phyloP scores from a whole-genome alignment of 1,140 invertebrate genomes.

The Drosophila prosaltans region DNA sequence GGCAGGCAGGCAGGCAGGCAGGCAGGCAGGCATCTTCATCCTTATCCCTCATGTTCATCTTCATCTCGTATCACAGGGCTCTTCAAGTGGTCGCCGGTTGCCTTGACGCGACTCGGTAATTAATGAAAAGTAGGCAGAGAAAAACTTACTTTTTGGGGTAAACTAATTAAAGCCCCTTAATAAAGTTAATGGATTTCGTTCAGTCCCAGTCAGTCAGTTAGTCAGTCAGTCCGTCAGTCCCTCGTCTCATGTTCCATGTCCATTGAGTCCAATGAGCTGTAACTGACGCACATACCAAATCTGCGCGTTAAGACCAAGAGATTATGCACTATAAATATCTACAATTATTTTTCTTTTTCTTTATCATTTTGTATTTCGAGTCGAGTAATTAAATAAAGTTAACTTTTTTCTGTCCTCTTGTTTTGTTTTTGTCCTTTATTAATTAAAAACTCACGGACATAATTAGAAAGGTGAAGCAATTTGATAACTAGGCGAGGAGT shows the following conservation, averaged over 20 bases:
- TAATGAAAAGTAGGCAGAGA: conserved; percentile 71
- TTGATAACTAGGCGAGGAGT: not conserved
- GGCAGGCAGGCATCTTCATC: not conserved
- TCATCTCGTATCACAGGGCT: conserved; percentile 25
- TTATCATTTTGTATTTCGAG: conserved; percentile 13
- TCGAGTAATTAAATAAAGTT: conserved; percentile 8
- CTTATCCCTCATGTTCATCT: not conserved
- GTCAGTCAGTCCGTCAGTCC: not conserved
- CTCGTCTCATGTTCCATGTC: conserved; percentile 8
- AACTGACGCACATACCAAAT: conserved; percentile 20
- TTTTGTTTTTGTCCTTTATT: not conserved
- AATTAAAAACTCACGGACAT: conserved; percentile 8
- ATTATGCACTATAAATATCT: conserved; percentile 51
- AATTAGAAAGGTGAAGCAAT: conserved; percentile 19
- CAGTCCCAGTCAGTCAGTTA: not conserved
- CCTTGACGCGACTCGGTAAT: conserved; percentile 60
- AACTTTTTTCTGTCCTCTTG: not conserved
- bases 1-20: not conserved
- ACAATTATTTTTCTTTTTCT: conserved; percentile 31
- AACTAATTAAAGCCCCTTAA: conserved; percentile 77
- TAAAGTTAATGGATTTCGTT: conserved; percentile 71
- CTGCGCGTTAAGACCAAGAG: conserved; percentile 4
- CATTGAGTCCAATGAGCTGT: conserved; percentile 52
- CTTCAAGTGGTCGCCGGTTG: conserved; percentile 44
- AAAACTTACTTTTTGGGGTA: conserved; percentile 40